phyloP scores from a whole-genome alignment of 2,888 invertebrate genomes.

The Bombylius major region DNA sequence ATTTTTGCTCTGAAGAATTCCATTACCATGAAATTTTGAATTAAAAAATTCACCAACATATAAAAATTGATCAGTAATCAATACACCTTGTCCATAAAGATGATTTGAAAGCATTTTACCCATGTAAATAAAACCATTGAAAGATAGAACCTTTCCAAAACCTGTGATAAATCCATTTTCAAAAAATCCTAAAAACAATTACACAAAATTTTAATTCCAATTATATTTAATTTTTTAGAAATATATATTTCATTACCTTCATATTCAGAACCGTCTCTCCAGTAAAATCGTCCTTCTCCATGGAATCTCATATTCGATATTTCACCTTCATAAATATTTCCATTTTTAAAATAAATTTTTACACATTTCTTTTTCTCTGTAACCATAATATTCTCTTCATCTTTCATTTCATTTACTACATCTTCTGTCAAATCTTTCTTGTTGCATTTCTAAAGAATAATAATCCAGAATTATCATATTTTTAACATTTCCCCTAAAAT shows the following conservation, averaged over 20 bases:
- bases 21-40: constrained; percentile 5
- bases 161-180: constrained; percentile 1
- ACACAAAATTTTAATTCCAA: no score
- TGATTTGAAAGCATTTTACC: constrained; percentile 3
- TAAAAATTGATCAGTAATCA: not conserved
- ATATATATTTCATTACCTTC: not conserved
- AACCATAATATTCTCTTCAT: no score
- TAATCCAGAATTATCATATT: no score
- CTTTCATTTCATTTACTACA: no score
- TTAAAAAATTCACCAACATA: constrained; percentile 4
- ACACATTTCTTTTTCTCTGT: not conserved
- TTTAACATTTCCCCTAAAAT: no score
- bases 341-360: constrained; percentile 6
- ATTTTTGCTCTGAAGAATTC: not conserved
- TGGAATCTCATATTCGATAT: not conserved
- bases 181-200: constrained; percentile 2
- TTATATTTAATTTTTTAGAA: no score
- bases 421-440: no score
- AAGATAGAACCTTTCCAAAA: constrained; percentile 1
- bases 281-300: constrained; percentile 5
- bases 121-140: not conserved
- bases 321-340: constrained; percentile 4
- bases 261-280: constrained; percentile 4
- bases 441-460: no score
- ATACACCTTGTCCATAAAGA: constrained; percentile 5